These are phyloP conservation scores for Hippasteria phrygiana DNA, from an alignment of 53 echinoderm and acorn worm species.

Conservation along the genomic window DNA sequence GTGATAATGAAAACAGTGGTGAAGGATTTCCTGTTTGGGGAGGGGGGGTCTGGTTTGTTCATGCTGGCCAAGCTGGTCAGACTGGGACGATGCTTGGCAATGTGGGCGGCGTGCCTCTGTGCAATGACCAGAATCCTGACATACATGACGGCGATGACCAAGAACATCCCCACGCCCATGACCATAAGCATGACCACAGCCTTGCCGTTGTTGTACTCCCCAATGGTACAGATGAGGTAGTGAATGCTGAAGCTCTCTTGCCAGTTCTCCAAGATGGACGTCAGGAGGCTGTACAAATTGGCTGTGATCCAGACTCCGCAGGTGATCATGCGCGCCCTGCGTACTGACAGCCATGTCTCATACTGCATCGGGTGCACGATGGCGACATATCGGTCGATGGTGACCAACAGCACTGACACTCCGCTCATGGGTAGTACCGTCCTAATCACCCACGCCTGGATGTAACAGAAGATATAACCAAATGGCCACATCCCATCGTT, in stretches of 20 bases:
- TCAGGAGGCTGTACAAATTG: conserved; percentile 7
- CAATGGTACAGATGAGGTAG: conserved; percentile 52
- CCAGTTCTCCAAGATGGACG: background rate
- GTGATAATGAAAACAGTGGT: conserved; percentile 56
- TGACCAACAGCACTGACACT: conserved; percentile 38
- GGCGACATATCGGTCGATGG: conserved; percentile 49
- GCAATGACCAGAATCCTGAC: conserved; percentile 41
- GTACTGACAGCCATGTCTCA: background rate
- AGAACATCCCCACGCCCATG: background rate
- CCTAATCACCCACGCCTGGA: conserved; percentile 49
- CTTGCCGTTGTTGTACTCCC: background rate
- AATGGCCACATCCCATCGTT: conserved; percentile 26
- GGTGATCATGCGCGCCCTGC: conserved; percentile 21
- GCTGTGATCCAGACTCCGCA: conserved; percentile 1
- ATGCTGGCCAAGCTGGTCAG: background rate
- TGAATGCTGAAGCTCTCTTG: background rate
- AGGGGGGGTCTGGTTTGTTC: background rate
- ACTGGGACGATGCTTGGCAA: conserved; percentile 49
- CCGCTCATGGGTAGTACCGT: conserved; percentile 20
- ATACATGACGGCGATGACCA: conserved; percentile 37
- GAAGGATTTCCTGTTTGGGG: conserved; percentile 53
- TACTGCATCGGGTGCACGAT: conserved; percentile 47
- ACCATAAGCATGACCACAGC: background rate
- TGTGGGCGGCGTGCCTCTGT: conserved; percentile 46
- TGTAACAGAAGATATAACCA: background rate